phyloP scores from a whole-genome alignment of 2,888 invertebrate species.

The Scaptomyza caliginosa region DNA sequence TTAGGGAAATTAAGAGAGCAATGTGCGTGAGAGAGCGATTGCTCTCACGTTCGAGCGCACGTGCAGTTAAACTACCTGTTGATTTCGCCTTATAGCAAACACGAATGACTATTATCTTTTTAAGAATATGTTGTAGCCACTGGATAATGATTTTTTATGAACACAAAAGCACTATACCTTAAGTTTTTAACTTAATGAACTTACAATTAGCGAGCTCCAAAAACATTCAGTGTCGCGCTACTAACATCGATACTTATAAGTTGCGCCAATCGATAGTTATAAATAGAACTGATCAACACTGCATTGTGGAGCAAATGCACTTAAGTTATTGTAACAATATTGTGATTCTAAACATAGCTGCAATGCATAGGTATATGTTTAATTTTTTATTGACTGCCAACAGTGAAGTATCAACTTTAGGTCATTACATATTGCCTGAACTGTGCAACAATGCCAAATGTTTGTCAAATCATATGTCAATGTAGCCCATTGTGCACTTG shows the following conservation, averaged over 20 bases:
- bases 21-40: conserved; percentile 3
- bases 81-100: conserved; percentile 5
- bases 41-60: conserved; percentile 33
- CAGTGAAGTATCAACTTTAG: no score
- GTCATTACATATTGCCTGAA: not conserved
- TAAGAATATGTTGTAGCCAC: not conserved
- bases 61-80: conserved; percentile 48
- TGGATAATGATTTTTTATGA: not conserved
- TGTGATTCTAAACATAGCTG: not conserved
- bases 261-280: conserved; percentile 22
- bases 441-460: not conserved
- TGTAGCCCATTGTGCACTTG: not conserved
- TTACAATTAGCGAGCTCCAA: conserved; percentile 25
- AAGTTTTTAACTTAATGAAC: conserved; percentile 1
- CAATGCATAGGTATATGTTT: not conserved
- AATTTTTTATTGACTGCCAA: not conserved
- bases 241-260: conserved; percentile 15
- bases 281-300: conserved; percentile 7
- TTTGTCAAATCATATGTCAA: not conserved
- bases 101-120: not conserved
- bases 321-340: not conserved
- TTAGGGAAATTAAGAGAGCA: not conserved
- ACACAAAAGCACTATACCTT: not conserved
- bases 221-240: conserved; percentile 4
- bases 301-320: not conserved